Evolutionary conservation across 2,797 vertebrate species (phyloP).

Genomic region (Enteromius trimaculatus): DNA sequence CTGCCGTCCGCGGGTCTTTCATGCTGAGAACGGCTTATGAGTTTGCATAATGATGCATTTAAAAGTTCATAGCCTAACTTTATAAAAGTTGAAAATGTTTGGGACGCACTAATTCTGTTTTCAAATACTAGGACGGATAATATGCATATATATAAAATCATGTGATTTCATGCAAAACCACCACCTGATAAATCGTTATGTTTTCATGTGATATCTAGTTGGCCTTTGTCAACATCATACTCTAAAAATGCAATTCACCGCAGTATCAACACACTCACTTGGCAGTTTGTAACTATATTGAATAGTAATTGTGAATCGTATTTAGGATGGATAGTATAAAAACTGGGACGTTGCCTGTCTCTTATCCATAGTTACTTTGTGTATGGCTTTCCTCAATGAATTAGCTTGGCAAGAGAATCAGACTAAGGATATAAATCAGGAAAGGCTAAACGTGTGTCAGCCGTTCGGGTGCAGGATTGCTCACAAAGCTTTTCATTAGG

Average conservation of each 20-base stretch:
- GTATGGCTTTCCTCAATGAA: slow-evolving; percentile 14
- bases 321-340: background rate
- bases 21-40: too few relatives aligned
- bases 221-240: background rate
- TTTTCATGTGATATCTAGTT: background rate
- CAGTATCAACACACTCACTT: background rate
- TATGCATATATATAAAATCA: too few relatives aligned
- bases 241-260: background rate
- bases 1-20: too few relatives aligned
- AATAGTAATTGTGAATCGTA: background rate
- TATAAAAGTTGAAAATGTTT: background rate
- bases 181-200: background rate
- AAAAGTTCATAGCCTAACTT: background rate
- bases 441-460: slow-evolving; percentile 46
- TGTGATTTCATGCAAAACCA: background rate
- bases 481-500: slow-evolving; percentile 53
- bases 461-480: slow-evolving; percentile 29
- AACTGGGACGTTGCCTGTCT: background rate
- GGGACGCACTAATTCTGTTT: background rate
- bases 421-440: slow-evolving; percentile 48
- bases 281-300: background rate
- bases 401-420: slow-evolving; percentile 21
- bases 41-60: background rate
- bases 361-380: slow-evolving; percentile 25
- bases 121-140: too few relatives aligned